Conservation (phyloP, 2,113 vertebrate species). For the Saccopteryx leptura region DNA sequence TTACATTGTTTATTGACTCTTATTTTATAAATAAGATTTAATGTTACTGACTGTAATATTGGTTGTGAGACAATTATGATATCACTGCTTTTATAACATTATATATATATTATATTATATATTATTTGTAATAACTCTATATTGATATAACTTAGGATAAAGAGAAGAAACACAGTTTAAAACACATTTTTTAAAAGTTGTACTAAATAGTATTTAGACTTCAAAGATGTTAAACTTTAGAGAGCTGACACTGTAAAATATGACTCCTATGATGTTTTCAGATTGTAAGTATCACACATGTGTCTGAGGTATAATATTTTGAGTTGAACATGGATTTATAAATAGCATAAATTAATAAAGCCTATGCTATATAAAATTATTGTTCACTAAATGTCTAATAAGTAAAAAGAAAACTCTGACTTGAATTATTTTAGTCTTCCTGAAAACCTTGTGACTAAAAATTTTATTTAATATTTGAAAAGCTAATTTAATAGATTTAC, state of each 20-base stretch:
- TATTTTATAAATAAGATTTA: too few species aligned
- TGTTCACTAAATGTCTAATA: neutral
- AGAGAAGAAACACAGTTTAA: neutral
- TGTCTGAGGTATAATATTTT: neutral
- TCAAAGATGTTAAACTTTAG: neutral
- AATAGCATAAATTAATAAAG: neutral
- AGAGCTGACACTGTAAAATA: neutral
- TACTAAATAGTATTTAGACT: neutral
- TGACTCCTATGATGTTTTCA: neutral
- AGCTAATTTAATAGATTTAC: neutral
- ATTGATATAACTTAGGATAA: neutral
- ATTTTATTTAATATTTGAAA: slow-evolving; percentile 6
- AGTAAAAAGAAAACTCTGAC: neutral
- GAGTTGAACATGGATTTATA: neutral
- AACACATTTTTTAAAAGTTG: neutral
- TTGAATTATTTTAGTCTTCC: slow-evolving; percentile 31
- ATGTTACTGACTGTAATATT: neutral
- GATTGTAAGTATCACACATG: neutral
- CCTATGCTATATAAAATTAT: neutral
- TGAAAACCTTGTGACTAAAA: slow-evolving; percentile 30
- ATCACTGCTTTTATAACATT: neutral
- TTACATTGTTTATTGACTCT: neutral
- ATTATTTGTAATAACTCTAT: neutral
- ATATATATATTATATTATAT: too few species aligned
- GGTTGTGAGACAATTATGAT: neutral